phyloP scores from a whole-genome alignment of 2,113 vertebrate species.

The Labrus mixtus region DNA sequence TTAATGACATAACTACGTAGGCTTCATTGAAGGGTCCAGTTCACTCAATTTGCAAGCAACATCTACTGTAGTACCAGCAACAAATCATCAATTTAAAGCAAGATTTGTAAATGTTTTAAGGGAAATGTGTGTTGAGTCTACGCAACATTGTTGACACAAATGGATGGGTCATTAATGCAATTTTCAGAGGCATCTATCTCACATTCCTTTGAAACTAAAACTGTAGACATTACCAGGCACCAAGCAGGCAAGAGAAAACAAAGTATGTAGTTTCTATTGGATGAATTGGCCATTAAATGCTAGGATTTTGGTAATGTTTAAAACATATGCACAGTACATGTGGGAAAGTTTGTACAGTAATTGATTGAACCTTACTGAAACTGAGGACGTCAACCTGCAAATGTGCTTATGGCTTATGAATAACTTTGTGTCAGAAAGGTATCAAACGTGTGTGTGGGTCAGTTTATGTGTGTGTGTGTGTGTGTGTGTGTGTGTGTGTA shows the following conservation, averaged over 20 bases:
- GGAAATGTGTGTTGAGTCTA: too few relatives aligned
- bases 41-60: neutral
- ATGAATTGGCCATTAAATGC: neutral
- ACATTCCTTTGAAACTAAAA: neutral
- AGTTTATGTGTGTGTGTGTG: conserved; percentile 1
- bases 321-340: neutral
- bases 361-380: conserved; percentile 24
- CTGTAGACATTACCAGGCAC: neutral
- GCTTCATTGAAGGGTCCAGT: conserved; percentile 36
- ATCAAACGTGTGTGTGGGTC: conserved; percentile 12
- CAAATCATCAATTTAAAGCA: neutral
- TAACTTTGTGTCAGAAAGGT: conserved; percentile 53
- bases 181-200: neutral
- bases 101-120: neutral
- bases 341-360: neutral
- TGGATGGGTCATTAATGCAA: too few relatives aligned
- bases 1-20: conserved; percentile 30
- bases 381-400: neutral
- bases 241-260: neutral
- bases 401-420: conserved; percentile 41
- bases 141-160: neutral
- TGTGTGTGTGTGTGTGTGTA: neutral
- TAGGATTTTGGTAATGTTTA: neutral
- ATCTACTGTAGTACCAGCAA: neutral
- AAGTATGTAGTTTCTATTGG: neutral